These are phyloP conservation scores for Pseudomyrmex flavicornis DNA, from an alignment of 1,140 invertebrate genomes.

Conservation along the genomic window DNA sequence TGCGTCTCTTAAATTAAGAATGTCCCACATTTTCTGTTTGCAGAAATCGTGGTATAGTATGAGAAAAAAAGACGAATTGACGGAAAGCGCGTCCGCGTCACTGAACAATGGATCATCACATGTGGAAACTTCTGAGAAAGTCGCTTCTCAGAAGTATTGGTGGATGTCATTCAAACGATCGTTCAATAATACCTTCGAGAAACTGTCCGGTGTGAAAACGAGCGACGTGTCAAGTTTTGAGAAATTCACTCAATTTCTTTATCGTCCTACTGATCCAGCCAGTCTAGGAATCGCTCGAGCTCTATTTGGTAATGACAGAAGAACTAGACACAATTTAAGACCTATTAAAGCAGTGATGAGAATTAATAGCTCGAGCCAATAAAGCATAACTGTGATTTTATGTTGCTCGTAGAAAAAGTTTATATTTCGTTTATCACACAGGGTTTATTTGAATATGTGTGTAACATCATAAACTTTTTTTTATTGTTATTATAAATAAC, in stretches of 20 bases:
- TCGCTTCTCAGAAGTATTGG: background rate
- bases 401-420: conserved; percentile 41
- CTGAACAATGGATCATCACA: background rate
- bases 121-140: background rate
- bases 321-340: conserved; percentile 56
- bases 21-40: background rate
- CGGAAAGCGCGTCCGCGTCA: background rate
- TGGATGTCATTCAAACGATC: background rate
- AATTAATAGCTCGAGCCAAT: conserved; percentile 53
- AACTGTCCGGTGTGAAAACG: conserved; percentile 70
- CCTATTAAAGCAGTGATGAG: conserved; percentile 64
- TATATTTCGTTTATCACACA: too few relatives aligned
- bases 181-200: conserved; percentile 61
- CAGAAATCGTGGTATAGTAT: conserved; percentile 45
- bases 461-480: background rate
- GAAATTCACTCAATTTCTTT: conserved; percentile 86
- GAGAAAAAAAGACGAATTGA: conserved; percentile 24
- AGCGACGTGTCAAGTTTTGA: conserved; percentile 74
- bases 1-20: background rate
- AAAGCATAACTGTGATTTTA: conserved; percentile 39
- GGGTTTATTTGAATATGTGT: too few relatives aligned
- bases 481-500: background rate
- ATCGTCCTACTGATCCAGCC: conserved; percentile 90
- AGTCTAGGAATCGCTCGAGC: conserved; percentile 91
- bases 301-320: conserved; percentile 89